Conservation (phyloP, 2,888 invertebrate species). For the Disparrhopalites patrizii region DNA sequence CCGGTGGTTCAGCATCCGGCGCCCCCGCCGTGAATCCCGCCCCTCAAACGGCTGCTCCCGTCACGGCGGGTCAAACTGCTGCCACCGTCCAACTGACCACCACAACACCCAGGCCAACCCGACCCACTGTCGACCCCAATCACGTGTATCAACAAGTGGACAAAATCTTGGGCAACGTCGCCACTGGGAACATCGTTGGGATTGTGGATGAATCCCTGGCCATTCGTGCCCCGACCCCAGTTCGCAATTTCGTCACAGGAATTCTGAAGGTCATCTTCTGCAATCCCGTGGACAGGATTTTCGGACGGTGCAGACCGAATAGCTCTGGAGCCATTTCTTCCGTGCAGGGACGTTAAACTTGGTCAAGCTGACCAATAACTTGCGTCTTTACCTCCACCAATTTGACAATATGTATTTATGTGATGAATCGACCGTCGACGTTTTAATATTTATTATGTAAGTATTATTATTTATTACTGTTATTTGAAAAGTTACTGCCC, state of each 20-base stretch:
- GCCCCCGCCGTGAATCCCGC: constrained; percentile 11
- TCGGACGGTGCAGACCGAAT: constrained; percentile 30
- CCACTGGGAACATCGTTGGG: constrained; percentile 33
- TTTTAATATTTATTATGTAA: too few relatives aligned
- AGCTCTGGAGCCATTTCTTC: constrained; percentile 15
- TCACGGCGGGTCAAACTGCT: not conserved
- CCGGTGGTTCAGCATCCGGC: not conserved
- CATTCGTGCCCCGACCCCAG: constrained; percentile 34
- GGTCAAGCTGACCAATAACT: too few relatives aligned
- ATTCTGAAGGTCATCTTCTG: constrained; percentile 36
- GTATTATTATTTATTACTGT: too few relatives aligned
- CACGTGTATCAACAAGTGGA: constrained; percentile 38
- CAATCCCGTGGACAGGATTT: constrained; percentile 35
- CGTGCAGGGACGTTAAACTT: constrained; percentile 19
- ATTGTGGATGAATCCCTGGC: constrained; percentile 38
- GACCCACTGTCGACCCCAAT: constrained; percentile 28
- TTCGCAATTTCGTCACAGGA: constrained; percentile 34
- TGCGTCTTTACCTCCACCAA: too few relatives aligned
- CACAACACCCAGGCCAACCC: not conserved
- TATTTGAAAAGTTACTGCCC: too few relatives aligned
- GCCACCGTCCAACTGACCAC: constrained; percentile 5
- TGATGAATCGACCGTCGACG: too few relatives aligned
- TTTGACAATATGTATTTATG: too few relatives aligned
- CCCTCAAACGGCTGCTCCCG: not conserved
- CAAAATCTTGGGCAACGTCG: constrained; percentile 34